phyloP scores from a whole-genome alignment of 2,113 vertebrate genomes.

The Barnardius zonarius region DNA sequence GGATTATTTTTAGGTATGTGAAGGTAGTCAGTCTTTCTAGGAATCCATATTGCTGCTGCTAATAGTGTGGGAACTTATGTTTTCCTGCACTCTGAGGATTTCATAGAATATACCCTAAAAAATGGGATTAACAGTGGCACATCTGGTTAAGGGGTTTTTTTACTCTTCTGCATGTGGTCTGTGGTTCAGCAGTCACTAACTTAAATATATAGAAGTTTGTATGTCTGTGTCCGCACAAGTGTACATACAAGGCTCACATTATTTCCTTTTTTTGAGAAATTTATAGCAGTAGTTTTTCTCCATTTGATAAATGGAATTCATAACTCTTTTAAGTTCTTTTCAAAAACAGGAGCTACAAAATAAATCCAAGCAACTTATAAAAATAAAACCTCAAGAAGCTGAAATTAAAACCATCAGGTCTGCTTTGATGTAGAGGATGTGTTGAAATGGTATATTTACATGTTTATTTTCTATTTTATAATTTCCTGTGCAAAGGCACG shows the following conservation, averaged over 20 bases:
- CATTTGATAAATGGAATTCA: slow-evolving; percentile 40
- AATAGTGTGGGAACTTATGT: background rate
- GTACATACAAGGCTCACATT: background rate
- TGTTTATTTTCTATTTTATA: slow-evolving; percentile 64
- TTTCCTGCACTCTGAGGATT: background rate
- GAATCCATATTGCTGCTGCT: background rate
- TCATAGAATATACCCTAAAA: slow-evolving; percentile 19
- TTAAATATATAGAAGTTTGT: background rate
- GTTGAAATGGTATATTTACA: slow-evolving; percentile 63
- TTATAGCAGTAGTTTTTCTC: slow-evolving; percentile 18
- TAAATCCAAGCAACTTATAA: slow-evolving; percentile 58
- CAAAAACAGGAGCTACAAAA: slow-evolving; percentile 52
- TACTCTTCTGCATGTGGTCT: slow-evolving; percentile 45
- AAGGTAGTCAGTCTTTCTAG: slow-evolving; percentile 14
- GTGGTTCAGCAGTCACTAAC: slow-evolving; percentile 38
- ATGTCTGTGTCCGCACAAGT: background rate
- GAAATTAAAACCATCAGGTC: slow-evolving; percentile 53
- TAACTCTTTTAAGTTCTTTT: slow-evolving; percentile 22
- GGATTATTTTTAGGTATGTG: background rate
- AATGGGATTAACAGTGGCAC: slow-evolving; percentile 14
- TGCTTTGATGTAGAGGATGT: slow-evolving; percentile 57
- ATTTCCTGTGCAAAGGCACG: slow-evolving; percentile 43
- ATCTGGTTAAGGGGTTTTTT: slow-evolving; percentile 50
- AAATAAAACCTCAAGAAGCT: slow-evolving; percentile 49
- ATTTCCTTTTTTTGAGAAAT: slow-evolving; percentile 23